Base-by-base conservation (phyloP, 2,113 vertebrate species). In the Lonchura striata region DNA sequence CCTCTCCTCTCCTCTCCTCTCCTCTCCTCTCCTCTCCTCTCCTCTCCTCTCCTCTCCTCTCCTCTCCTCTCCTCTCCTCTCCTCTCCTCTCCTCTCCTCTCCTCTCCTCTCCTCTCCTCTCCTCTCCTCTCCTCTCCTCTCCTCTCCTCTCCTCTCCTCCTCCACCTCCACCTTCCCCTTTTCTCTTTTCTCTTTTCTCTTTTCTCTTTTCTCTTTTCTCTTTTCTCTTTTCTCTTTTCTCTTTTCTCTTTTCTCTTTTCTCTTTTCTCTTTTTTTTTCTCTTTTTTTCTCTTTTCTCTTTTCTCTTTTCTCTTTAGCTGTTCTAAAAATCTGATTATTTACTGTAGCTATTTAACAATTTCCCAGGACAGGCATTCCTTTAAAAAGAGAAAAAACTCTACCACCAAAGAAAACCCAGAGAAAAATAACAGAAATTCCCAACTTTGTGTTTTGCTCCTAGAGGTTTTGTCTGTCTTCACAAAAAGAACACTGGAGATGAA, bases 161-260 rank as follows among this genome's bases (percentile, higher is more conserved):
- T n/a, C n/a, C n/a, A n/a, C n/a, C n/a, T n/a, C n/a, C n/a, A n/a
- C n/a, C n/a, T n/a, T n/a, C n/a, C n/a, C n/a, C n/a, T n/a, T n/a
- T n/a, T n/a, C n/a, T n/a, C n/a, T n/a, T n/a, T n/a, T n/a, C n/a
- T n/a, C n/a, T n/a, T n/a, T n/a, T n/a, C n/a, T n/a, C n/a, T n/a
- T n/a, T n/a, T n/a, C n/a, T n/a, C n/a, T n/a, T n/a, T n/a, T n/a
- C n/a, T n/a, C n/a, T n/a, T n/a, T n/a, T 7, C 2, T 15, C 17
- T 15, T 6, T 18, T 7, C 1, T 16, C 18, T 21, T 4, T 5
- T 7, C 3, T 13, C 20, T 15, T 13, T 4, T 13, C 14, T 17
- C 12, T 7, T 11, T 13, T 9, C 28, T 13, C 28, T 22, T 3
- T 4, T 11, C 6, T 14, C 2, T 4, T 44, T 20, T 41, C 5